Percentiles rank a stretch among this genome's conserved stretches.
Evolutionary conservation across 2,888 invertebrate genomes (phyloP).

Genomic region (Andrena bicolor): DNA sequence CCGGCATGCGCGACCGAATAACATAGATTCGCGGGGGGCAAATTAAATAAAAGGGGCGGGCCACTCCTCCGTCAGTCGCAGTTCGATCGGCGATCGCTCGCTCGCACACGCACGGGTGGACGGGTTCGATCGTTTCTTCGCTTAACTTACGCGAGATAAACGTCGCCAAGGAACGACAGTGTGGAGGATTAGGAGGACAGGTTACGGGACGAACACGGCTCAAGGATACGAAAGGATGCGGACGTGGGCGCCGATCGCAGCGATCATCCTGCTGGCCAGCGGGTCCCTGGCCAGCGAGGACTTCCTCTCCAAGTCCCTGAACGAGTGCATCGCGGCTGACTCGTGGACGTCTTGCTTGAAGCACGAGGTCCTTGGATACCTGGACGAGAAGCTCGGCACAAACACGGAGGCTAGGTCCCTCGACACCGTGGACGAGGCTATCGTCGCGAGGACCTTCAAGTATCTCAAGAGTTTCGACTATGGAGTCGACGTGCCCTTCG

Average conservation of each 20-base stretch:
- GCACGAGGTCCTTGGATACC: constrained; percentile 91
- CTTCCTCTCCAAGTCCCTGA: constrained; percentile 84
- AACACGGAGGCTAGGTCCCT: constrained; percentile 80
- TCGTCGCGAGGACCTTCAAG: constrained; percentile 90
- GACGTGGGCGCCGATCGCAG: constrained; percentile 68
- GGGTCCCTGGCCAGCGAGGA: constrained; percentile 84
- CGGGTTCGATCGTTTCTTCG: constrained; percentile 67
- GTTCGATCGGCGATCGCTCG: constrained; percentile 84
- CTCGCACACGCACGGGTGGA: constrained; percentile 72
- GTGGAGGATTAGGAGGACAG: neutral
- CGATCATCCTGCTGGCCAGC: constrained; percentile 85
- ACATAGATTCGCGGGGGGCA: constrained; percentile 83
- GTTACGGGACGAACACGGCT: neutral
- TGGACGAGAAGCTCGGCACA: constrained; percentile 89
- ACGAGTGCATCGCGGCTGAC: constrained; percentile 90
- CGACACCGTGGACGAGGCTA: constrained; percentile 88
- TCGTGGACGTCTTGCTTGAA: constrained; percentile 91
- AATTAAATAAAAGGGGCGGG: constrained; percentile 85
- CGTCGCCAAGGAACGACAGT: constrained; percentile 4
- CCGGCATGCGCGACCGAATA: constrained; percentile 84
- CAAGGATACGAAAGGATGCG: constrained; percentile 29
- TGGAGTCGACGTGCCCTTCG: constrained; percentile 89
- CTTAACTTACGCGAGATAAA: constrained; percentile 27
- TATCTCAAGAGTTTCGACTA: constrained; percentile 92
- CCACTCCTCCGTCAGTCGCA: constrained; percentile 84